Evolutionary conservation across 2,113 vertebrate species (phyloP).

Genomic region (Macaca fascicularis): T2T-MFA8v1.1 NC_088392.1:37995501-37996000

Average conservation of each 20-base stretch:
- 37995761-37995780: background rate
- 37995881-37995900: background rate
- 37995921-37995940: background rate
- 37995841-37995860: background rate
- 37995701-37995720: background rate
- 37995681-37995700: background rate
- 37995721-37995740: background rate
- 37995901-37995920: background rate
- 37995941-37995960: constrained; percentile 1
- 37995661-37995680: background rate
- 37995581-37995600: background rate
- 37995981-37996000: background rate
- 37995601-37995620: background rate
- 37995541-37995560: background rate
- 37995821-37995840: background rate
- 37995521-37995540: background rate
- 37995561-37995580: background rate
- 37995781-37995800: background rate
- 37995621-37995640: background rate
- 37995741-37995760: background rate
- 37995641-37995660: background rate
- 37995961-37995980: background rate
- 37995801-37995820: background rate
- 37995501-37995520: background rate
- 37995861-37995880: background rate